Evolutionary conservation across 2,113 vertebrate genomes (phyloP).

Genomic region (Rhineura floridana): DNA sequence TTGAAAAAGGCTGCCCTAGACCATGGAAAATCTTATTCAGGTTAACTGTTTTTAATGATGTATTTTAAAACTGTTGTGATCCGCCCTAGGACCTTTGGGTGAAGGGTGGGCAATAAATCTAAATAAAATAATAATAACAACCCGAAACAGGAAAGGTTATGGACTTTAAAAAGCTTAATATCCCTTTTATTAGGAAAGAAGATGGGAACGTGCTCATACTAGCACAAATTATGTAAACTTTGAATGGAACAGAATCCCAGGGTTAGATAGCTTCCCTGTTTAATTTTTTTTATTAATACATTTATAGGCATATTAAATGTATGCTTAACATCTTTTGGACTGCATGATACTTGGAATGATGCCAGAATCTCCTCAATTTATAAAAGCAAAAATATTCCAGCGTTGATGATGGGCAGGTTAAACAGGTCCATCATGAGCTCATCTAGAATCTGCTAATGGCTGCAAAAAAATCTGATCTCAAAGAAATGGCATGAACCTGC

Average conservation of each 20-base stretch:
- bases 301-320: neutral
- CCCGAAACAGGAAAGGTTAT: neutral
- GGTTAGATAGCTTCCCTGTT: neutral
- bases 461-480: neutral
- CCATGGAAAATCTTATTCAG: neutral
- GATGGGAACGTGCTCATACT: neutral
- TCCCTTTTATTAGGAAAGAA: neutral
- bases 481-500: neutral
- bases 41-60: too few relatives aligned
- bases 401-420: neutral
- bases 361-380: neutral
- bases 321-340: neutral
- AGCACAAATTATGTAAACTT: neutral
- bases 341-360: neutral
- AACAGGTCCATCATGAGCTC: neutral
- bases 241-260: neutral
- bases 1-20: too few relatives aligned
- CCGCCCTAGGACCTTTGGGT: too few relatives aligned
- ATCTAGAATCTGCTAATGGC: neutral
- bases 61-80: too few relatives aligned
- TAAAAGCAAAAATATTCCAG: neutral
- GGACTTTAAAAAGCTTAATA: neutral
- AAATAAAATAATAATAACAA: too few relatives aligned
- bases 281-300: neutral
- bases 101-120: too few relatives aligned